Evolutionary conservation across 2,113 vertebrate species (phyloP), one percentile per base, ranked within the genome.

Genomic region (Dicrurus megarhynchus): DNA sequence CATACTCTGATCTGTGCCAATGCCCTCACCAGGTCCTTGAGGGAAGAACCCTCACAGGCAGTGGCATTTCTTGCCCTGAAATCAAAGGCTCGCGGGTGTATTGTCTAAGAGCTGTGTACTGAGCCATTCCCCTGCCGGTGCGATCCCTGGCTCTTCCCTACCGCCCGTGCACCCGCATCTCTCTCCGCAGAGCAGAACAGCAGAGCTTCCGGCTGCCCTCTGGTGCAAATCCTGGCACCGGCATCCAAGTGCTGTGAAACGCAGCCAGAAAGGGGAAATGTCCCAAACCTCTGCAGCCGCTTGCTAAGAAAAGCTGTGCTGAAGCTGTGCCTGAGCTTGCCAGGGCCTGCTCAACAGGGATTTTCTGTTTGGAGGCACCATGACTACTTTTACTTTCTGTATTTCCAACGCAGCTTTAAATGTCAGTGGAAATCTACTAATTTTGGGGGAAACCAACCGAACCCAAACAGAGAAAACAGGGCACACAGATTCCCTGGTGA

Each of bases 41-140:
- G 49, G 64, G n/a, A 73, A 60, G 1, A 78, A 9, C 27, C 18
- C 4, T 1, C 33, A 11, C 5, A 14, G 4, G 12, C 65, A 67
- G 16, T 2, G 13, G 12, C 60, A 53, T 71, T 88, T 71, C 42
- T 61, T 70, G 52, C 37, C 41, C 50, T 53, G 12, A 37, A 44
- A 37, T 13, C 46, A 23, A 73, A 37, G 30, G 11, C 3, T 53
- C 16, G 10, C 0, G 0, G 41, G 33, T 17, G 21, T 4, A 21
- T 3, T 15, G 13, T 10, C n/a, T 22, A 13, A 76, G 71, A 71
- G 13, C 39, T 13, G 6, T 7, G 24, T 9, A 6, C n/a, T 8
- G 46, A 75, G 65, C 60, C 63, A 8, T 65, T 60, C 35, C 32
- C 61, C 10, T 13, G 17, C 17, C 3, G 37, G 7, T 44, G 8